phyloP scores from a whole-genome alignment of 2,888 invertebrate genomes.

The Busseola fusca region DNA sequence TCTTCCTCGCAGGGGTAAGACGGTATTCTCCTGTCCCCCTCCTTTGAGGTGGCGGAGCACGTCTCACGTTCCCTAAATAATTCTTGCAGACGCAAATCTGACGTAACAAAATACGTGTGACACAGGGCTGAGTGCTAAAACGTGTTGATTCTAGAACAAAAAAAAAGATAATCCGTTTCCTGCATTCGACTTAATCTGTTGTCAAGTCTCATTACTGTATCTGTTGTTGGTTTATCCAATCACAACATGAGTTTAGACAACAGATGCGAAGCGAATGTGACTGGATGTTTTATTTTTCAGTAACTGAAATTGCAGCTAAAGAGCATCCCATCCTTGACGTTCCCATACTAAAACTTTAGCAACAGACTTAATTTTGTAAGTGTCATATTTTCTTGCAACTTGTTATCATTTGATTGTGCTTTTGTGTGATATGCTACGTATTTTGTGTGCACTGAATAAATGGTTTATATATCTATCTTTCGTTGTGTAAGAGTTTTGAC shows the following conservation, averaged over 20 bases:
- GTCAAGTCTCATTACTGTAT: constrained; percentile 9
- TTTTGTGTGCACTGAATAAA: neutral
- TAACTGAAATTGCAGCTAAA: neutral
- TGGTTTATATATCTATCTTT: neutral
- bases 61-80: constrained; percentile 56
- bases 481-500: neutral
- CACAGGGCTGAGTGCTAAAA: constrained; percentile 39
- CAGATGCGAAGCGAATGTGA: neutral
- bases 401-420: neutral
- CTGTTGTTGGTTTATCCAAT: neutral
- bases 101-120: constrained; percentile 51
- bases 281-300: neutral
- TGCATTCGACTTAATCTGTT: neutral
- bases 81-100: constrained; percentile 57
- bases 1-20: constrained; percentile 33
- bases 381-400: neutral
- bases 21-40: neutral
- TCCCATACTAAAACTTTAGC: neutral
- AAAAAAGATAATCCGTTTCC: neutral
- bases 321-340: neutral
- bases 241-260: neutral
- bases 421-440: neutral
- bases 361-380: neutral
- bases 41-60: constrained; percentile 3
- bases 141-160: constrained; percentile 4